Evolutionary conservation across 1,140 invertebrate species (phyloP), one percentile per base, ranked within the genome.

Genomic region (Drosophila seguyi): DNA sequence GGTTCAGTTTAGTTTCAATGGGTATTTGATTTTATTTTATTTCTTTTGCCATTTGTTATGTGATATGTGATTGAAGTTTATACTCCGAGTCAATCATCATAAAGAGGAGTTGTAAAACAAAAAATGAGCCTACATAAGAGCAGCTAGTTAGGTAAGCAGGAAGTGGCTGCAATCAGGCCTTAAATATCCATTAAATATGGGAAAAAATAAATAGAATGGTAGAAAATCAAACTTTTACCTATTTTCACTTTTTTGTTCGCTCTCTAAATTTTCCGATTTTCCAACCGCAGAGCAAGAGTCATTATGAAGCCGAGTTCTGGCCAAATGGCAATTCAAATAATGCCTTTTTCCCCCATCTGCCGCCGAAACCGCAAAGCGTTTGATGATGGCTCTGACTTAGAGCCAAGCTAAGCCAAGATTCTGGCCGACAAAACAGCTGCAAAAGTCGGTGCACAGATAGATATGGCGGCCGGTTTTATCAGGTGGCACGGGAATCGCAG

Each of bases 401-500:
- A 55, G 52, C 67, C 48, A 31, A 31, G 27, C 6, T 50, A 31
- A 50, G 48, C 48, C 39, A 6, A 42, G 50, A 20, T 41, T 36
- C 53, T 36, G 52, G 52, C 68, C 65, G 68, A 72, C 68, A 72
- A 72, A 68, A 67, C 65, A 68, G 61, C 65, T 68, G 65, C 65
- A 48, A 7, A 60, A 65, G 59, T 65, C 18, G 34, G 38, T 22
- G 41, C 44, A 44, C 36, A 53, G 22, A 39, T 13, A 58, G 42
- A 56, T 59, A 69, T 73, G 67, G 53, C 67, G 41, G 52, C 52
- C 52, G 68, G 69, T 50, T 73, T 50, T 59, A 59, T 73, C 69
- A 73, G 69, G 69, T 73, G 66, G 31, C 61, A 31, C 62, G 31
- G 38, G 62, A 69, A 55, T 55, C 20, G 34, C 52, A 55, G 7